phyloP scores from a whole-genome alignment of 2,888 invertebrate genomes.

The Athalia rosae region DNA sequence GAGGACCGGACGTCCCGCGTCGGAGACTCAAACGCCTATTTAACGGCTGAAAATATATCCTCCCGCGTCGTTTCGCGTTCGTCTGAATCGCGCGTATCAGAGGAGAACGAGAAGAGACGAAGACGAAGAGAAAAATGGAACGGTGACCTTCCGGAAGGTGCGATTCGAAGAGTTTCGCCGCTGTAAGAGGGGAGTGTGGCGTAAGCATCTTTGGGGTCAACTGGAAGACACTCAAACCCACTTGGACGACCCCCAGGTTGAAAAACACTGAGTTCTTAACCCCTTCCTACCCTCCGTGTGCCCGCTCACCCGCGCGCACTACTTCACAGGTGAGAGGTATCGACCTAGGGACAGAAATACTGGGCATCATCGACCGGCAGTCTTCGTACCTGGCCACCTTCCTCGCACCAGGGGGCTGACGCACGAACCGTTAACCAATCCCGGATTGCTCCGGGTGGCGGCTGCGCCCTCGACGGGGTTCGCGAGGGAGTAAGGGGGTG shows the following conservation, averaged over 20 bases:
- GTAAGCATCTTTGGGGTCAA: constrained; percentile 22
- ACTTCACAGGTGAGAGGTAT: constrained; percentile 66
- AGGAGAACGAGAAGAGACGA: no score
- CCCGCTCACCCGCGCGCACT: constrained; percentile 35
- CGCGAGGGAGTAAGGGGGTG: constrained; percentile 55
- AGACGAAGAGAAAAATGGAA: not conserved
- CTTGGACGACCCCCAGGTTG: constrained; percentile 50
- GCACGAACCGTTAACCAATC: constrained; percentile 60
- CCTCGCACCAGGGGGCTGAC: constrained; percentile 46
- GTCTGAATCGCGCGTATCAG: no score
- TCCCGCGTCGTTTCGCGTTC: no score
- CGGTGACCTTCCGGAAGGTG: not conserved
- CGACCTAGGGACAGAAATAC: constrained; percentile 73
- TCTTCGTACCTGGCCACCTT: constrained; percentile 62
- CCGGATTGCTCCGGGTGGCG: constrained; percentile 56
- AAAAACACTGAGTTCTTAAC: constrained; percentile 55
- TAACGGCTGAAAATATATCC: no score
- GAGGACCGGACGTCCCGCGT: no score
- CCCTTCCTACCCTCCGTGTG: constrained; percentile 45
- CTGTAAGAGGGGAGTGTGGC: not conserved
- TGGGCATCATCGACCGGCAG: constrained; percentile 72
- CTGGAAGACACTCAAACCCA: constrained; percentile 25
- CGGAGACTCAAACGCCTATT: no score
- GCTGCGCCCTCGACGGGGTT: constrained; percentile 56
- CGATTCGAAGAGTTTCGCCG: not conserved